Base-by-base conservation (phyloP, 2,888 invertebrate genomes). In the Lingula anatina region DNA sequence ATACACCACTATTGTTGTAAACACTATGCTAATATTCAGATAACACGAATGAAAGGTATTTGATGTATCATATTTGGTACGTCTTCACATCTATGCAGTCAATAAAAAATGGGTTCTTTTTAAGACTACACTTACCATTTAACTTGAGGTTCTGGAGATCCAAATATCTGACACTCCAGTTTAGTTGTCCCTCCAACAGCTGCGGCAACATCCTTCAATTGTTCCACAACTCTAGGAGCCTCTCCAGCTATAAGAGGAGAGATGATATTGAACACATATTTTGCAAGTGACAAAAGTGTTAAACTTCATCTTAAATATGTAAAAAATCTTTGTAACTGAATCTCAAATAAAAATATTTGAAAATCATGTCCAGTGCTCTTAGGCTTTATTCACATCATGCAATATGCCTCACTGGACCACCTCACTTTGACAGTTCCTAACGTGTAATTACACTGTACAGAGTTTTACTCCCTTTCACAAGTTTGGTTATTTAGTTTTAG, bases 131-230 rank as follows among this genome's bases (percentile, higher is more conserved):
- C n/a, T n/a, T n/a, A 71, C 75, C 75, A 75, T 50, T 64, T 64
- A 45, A 75, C 64, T 3, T 67, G 56, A 7, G 75, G 73, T 37
- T 59, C 59, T 9, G 75, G 74, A 37, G 68, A 57, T 1, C 73
- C 75, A 35, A 63, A 62, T 47, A 75, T 66, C 51, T 68, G 65
- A 56, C 73, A 73, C 42, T 70, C 65, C 49, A 75, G 51, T 43
- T 60, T 63, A 5, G 66, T 68, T 3, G 61, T 61, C 47, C 70
- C 70, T 43, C 67, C 65, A 18, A 64, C 53, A 5, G 64, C 56
- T 3, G 65, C 70, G 24, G 65, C 65, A n/a, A 65, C 57, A 42
- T 74, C 72, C 12, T 66, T 62, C 12, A 74, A 54, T 15, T 67
- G 68, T 51, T 70, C 71, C 46, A 66, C 55, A 15, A 75, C 65